A percentile compares a stretch with the other conserved stretches of the same genome.
phyloP scores from a whole-genome alignment of 35 echinoderm and acorn worm genomes.

The Ophiothrix spiculata region DNA sequence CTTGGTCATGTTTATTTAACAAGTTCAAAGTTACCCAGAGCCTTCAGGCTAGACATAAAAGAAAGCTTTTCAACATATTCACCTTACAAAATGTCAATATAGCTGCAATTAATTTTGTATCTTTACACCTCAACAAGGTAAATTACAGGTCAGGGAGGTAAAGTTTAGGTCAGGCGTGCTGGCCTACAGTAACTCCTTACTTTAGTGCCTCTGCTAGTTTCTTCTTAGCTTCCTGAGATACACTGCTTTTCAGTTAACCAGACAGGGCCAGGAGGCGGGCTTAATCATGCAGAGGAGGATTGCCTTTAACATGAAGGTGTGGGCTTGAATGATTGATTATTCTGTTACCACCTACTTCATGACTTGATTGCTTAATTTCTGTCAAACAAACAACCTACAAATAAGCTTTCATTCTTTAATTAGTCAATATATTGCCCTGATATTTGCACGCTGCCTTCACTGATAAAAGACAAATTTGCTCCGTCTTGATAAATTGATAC shows the following conservation, averaged over 20 bases:
- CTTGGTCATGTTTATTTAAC: not conserved
- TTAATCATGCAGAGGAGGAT: not conserved
- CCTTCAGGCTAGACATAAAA: not conserved
- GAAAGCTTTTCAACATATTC: not conserved
- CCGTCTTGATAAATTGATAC: too few relatives aligned
- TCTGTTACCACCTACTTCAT: not conserved
- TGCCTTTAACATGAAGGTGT: not conserved
- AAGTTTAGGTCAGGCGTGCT: not conserved
- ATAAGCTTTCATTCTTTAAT: not conserved
- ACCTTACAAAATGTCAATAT: not conserved
- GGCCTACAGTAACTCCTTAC: not conserved
- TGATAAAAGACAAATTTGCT: too few relatives aligned
- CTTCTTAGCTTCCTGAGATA: not conserved
- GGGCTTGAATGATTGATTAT: constrained; percentile 2
- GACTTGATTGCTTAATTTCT: not conserved
- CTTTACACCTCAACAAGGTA: not conserved
- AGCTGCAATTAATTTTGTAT: not conserved
- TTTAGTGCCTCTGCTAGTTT: not conserved
- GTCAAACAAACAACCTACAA: not conserved
- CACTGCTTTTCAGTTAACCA: not conserved
- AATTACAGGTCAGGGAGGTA: not conserved
- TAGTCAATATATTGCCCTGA: not conserved
- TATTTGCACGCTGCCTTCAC: not conserved
- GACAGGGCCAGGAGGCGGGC: not conserved
- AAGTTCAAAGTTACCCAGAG: not conserved